Percentiles rank a stretch among this genome's conserved stretches.
Evolutionary conservation across 2,113 vertebrate species (phyloP).

Genomic region (Butorides virescens): DNA sequence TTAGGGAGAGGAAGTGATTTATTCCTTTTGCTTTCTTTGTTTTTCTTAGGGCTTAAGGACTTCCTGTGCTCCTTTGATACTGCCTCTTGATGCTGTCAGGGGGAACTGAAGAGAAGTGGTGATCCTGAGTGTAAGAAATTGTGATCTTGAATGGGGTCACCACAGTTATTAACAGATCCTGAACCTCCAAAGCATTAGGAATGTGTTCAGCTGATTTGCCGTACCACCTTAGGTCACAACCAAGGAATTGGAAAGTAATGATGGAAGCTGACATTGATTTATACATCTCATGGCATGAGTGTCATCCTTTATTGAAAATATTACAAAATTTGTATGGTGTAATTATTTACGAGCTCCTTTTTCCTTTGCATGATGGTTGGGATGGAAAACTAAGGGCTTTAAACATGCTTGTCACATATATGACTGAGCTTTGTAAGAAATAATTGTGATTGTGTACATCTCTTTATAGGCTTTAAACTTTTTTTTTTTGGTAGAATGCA

Average conservation of each 20-base stretch:
- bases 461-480: background rate
- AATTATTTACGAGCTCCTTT: background rate
- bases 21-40: background rate
- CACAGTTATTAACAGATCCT: background rate
- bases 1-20: background rate
- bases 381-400: background rate
- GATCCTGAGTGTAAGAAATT: background rate
- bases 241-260: background rate
- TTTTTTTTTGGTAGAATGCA: background rate
- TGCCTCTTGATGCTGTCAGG: background rate
- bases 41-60: background rate
- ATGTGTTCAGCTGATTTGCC: background rate
- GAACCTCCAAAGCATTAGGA: background rate
- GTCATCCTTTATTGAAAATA: background rate
- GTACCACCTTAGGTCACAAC: background rate
- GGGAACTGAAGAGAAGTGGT: background rate
- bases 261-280: background rate
- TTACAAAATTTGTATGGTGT: background rate
- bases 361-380: background rate
- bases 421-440: background rate
- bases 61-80: background rate
- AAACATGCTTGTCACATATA: background rate
- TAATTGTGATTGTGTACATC: background rate
- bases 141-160: background rate
- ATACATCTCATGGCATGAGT: background rate